Conservation (phyloP, 1,140 invertebrate genomes). For the Calliopsis andreniformis region DNA sequence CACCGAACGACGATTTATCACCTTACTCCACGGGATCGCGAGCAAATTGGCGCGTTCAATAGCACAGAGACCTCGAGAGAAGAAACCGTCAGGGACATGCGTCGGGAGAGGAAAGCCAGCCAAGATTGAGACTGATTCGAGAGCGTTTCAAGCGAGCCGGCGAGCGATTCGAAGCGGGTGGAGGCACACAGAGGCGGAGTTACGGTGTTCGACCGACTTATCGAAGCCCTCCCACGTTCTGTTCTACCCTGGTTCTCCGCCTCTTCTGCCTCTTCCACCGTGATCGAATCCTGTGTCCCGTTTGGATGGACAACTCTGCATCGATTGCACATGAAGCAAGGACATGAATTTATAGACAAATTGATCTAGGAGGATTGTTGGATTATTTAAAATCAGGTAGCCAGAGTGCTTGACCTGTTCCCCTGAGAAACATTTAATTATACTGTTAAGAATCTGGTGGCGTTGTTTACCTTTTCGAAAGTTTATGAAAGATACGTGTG, state of each 20-base stretch:
- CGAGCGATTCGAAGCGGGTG: conserved; percentile 27
- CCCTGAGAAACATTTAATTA: too few relatives aligned
- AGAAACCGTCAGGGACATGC: conserved; percentile 24
- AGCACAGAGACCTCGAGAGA: not conserved
- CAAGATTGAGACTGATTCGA: conserved; percentile 60
- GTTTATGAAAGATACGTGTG: too few relatives aligned
- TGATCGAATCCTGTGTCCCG: not conserved
- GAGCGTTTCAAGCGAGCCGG: conserved; percentile 39
- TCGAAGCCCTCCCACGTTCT: conserved; percentile 39
- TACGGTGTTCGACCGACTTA: conserved; percentile 25
- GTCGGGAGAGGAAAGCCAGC: conserved; percentile 54
- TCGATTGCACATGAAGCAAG: too few relatives aligned
- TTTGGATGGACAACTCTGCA: not conserved
- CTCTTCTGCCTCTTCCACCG: conserved; percentile 9
- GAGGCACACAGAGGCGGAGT: conserved; percentile 64
- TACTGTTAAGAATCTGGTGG: too few relatives aligned
- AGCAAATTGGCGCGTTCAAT: conserved; percentile 3
- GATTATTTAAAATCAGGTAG: too few relatives aligned
- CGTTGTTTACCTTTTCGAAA: too few relatives aligned
- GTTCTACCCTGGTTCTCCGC: conserved; percentile 45
- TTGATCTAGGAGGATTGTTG: too few relatives aligned
- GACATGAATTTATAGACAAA: too few relatives aligned
- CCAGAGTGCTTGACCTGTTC: too few relatives aligned
- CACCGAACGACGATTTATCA: too few relatives aligned
- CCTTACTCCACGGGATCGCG: not conserved